Evolutionary conservation across 1,140 invertebrate genomes (phyloP).

Genomic region (Zeugodacus cucurbitae): DNA sequence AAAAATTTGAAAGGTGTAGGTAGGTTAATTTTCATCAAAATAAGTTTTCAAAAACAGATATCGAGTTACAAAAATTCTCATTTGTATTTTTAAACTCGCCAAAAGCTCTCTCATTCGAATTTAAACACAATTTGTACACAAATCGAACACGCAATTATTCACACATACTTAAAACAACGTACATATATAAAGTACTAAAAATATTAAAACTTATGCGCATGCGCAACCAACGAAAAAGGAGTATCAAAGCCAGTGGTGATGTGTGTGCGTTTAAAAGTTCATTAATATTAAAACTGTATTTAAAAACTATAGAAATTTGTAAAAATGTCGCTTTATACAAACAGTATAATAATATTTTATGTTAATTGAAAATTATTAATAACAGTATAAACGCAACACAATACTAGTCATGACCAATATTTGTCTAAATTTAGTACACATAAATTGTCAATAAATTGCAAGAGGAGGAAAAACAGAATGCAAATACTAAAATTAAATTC

Average conservation of each 20-base stretch:
- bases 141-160: too few species aligned
- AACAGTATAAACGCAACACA: background rate
- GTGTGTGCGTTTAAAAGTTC: background rate
- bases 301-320: background rate
- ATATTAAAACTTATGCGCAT: background rate
- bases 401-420: background rate
- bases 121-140: background rate
- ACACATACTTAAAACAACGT: background rate
- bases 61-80: too few species aligned
- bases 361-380: background rate
- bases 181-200: background rate
- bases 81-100: too few species aligned
- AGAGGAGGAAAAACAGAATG: background rate
- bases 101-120: too few species aligned
- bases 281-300: background rate
- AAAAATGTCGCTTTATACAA: background rate
- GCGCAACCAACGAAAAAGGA: background rate
- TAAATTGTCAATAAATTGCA: background rate
- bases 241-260: background rate
- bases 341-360: too few species aligned
- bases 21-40: too few species aligned
- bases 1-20: too few species aligned
- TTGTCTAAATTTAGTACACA: background rate
- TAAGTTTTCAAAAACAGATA: too few species aligned
- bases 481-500: slow-evolving; percentile 19